These are phyloP conservation scores for Wiebesia pumilae DNA, from an alignment of 1,140 invertebrate species.

Conservation along the genomic window DNA sequence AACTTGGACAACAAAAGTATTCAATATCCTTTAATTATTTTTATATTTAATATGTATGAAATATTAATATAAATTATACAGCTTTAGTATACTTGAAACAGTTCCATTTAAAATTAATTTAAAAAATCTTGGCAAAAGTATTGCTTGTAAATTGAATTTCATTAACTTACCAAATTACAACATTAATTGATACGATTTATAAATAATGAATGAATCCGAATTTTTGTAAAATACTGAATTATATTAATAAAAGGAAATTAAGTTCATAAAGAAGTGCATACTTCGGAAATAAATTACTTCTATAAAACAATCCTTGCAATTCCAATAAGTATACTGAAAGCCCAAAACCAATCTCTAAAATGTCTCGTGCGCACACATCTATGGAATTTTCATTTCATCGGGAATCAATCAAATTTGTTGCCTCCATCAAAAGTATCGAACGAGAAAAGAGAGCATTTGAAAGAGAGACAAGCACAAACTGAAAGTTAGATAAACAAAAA, in stretches of 20 bases:
- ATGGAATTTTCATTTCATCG: conserved; percentile 47
- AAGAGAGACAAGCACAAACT: neutral
- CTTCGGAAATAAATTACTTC: neutral
- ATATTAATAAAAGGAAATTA: neutral
- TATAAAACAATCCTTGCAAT: conserved; percentile 13
- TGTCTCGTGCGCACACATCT: conserved; percentile 26
- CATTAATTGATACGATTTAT: no score
- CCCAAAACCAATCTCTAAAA: conserved; percentile 41
- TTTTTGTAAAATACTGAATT: neutral
- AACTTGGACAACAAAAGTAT: no score
- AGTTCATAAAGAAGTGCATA: neutral
- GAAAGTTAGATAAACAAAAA: neutral
- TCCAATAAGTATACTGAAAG: conserved; percentile 38
- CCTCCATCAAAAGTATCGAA: conserved; percentile 24
- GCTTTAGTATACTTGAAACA: neutral
- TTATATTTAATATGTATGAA: no score
- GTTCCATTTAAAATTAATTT: neutral
- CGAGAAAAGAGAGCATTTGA: neutral
- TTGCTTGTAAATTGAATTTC: neutral
- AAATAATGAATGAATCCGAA: no score
- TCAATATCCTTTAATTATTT: no score
- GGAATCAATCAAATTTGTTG: conserved; percentile 36
- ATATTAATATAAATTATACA: neutral
- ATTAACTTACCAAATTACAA: neutral
- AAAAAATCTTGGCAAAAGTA: no score